Conservation (phyloP, 1,140 invertebrate species). For the Rhopalosiphum padi region DNA sequence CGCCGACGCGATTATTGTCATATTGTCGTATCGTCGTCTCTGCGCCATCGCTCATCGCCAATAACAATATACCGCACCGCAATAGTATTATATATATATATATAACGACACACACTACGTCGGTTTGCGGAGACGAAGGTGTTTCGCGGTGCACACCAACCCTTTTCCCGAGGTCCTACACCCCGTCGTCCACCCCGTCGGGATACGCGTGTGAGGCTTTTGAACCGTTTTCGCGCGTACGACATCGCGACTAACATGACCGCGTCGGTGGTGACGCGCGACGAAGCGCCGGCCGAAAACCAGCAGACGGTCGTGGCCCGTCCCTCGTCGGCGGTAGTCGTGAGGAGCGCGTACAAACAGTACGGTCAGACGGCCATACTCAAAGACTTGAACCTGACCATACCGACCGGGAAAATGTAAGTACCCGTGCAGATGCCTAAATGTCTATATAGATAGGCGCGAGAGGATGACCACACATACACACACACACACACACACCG, state of each 20-base stretch:
- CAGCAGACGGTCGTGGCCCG: not conserved
- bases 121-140: not conserved
- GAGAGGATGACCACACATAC: not conserved
- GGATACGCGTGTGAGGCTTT: not conserved
- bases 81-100: not conserved
- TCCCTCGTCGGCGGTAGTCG: constrained; percentile 58
- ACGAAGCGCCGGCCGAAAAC: not conserved
- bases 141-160: not conserved
- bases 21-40: not conserved
- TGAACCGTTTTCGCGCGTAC: not conserved
- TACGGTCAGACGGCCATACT: constrained; percentile 60
- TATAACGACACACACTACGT: too few species aligned
- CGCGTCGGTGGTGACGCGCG: not conserved
- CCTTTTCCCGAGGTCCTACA: not conserved
- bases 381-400: constrained; percentile 61
- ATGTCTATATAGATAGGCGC: too few species aligned
- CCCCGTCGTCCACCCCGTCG: not conserved
- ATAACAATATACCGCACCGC: not conserved
- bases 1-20: not conserved
- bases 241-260: not conserved
- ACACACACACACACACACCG: too few species aligned
- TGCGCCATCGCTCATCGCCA: too few species aligned
- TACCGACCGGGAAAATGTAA: constrained; percentile 62
- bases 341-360: constrained; percentile 61
- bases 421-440: not conserved